phyloP scores from a whole-genome alignment of 2,113 vertebrate species.

The Hyaena hyaena region DNA sequence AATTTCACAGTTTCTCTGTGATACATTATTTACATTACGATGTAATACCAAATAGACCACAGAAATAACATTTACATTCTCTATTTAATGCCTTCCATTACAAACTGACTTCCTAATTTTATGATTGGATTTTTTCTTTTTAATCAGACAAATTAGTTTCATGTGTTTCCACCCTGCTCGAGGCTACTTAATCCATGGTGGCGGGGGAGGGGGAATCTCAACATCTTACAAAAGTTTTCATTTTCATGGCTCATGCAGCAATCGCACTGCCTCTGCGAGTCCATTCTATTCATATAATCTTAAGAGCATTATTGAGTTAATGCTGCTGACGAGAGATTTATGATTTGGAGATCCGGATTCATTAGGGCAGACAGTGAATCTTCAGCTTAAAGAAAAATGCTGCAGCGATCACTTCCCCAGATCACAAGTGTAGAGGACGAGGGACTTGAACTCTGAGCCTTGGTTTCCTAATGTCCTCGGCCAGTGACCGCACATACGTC shows the following conservation, averaged over 20 bases:
- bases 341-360: not conserved
- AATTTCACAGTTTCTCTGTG: slow-evolving; percentile 87
- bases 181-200: slow-evolving; percentile 42
- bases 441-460: not conserved
- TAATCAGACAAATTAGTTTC: slow-evolving; percentile 74
- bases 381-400: not conserved
- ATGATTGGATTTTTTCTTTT: slow-evolving; percentile 81
- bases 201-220: slow-evolving; percentile 48
- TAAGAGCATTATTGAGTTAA: slow-evolving; percentile 49
- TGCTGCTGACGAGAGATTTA: slow-evolving; percentile 45
- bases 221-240: slow-evolving; percentile 66
- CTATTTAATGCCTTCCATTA: slow-evolving; percentile 79
- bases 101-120: slow-evolving; percentile 80
- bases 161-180: slow-evolving; percentile 72
- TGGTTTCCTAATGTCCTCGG: not conserved
- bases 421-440: not conserved
- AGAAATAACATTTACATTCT: slow-evolving; percentile 83
- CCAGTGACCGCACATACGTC: not conserved
- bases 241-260: slow-evolving; percentile 75
- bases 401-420: not conserved
- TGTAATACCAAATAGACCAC: slow-evolving; percentile 80
- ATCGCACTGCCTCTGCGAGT: slow-evolving; percentile 35
- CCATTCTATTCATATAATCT: not conserved
- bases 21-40: slow-evolving; percentile 82
- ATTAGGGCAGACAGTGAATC: not conserved